Conservation (phyloP, 2,797 vertebrate species). For the Hippoglossus hippoglossus region DNA sequence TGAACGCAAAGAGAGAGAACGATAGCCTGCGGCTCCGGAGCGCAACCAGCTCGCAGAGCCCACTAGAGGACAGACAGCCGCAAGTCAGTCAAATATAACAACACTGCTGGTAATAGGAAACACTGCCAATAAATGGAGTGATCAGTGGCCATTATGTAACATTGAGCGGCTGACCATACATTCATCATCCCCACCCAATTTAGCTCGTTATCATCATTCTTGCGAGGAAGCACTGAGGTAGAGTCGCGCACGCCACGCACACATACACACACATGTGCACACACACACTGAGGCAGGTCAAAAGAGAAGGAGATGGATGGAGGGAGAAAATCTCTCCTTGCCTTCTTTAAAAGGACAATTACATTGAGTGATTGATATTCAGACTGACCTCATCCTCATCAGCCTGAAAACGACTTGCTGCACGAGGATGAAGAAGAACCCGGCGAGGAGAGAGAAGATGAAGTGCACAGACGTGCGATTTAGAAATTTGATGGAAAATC, state of each 20-base stretch:
- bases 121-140: conserved; percentile 63
- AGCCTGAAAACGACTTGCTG: conserved; percentile 53
- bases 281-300: conserved; percentile 50
- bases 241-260: conserved; percentile 4
- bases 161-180: conserved; percentile 60
- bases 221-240: conserved; percentile 56
- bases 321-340: conserved; percentile 75
- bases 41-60: conserved; percentile 24
- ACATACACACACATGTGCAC: conserved; percentile 16
- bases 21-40: conserved; percentile 43
- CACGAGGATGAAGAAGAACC: conserved; percentile 28
- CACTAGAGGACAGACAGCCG: conserved; percentile 57
- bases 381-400: conserved; percentile 74
- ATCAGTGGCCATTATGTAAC: conserved; percentile 66
- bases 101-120: conserved; percentile 38
- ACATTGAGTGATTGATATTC: conserved; percentile 78
- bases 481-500: conserved; percentile 52
- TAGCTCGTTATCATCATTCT: conserved; percentile 72
- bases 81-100: conserved; percentile 45
- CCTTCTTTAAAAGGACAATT: conserved; percentile 83
- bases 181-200: conserved; percentile 64
- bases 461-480: conserved; percentile 36
- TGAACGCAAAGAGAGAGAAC: conserved; percentile 43
- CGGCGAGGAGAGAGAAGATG: conserved; percentile 26
- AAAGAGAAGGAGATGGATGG: conserved; percentile 74